Conservation (phyloP, 2,888 invertebrate genomes). For the Pollenia griseotomentosa region DNA sequence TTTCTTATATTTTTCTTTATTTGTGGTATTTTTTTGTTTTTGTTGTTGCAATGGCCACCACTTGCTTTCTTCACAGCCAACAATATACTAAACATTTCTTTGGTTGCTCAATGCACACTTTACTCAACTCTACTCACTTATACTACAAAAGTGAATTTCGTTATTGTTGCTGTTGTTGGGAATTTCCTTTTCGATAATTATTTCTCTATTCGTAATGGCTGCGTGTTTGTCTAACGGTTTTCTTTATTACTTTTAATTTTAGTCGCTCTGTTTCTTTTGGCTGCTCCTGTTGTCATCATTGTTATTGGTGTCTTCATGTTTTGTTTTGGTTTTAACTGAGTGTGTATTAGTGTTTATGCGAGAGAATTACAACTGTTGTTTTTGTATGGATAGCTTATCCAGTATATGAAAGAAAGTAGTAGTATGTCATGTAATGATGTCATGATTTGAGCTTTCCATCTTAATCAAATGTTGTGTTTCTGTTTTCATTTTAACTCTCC, state of each 20-base stretch:
- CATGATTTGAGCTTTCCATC: conserved; percentile 72
- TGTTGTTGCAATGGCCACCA: conserved; percentile 47
- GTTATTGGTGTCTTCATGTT: conserved; percentile 9
- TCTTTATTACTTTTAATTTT: conserved; percentile 51
- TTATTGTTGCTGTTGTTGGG: conserved; percentile 21
- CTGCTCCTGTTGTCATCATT: conserved; percentile 16
- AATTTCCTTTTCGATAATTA: conserved; percentile 44
- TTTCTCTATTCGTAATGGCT: neutral
- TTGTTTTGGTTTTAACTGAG: neutral
- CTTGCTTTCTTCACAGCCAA: conserved; percentile 71
- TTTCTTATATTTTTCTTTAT: neutral
- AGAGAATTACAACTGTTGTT: neutral
- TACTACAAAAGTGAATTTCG: neutral
- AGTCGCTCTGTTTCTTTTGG: conserved; percentile 16
- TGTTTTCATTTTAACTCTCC: conserved; percentile 5
- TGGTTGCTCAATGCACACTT: conserved; percentile 1
- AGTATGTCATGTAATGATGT: conserved; percentile 72
- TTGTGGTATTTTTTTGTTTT: conserved; percentile 16
- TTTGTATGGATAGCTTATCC: neutral
- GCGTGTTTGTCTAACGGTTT: conserved; percentile 27
- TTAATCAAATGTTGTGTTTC: conserved; percentile 6
- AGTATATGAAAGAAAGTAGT: neutral
- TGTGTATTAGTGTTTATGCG: neutral
- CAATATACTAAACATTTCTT: conserved; percentile 66
- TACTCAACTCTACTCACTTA: conserved; percentile 29